Evolutionary conservation across 2,797 vertebrate species (phyloP), one percentile per base, ranked within the genome.

Genomic region (Champsocephalus gunnari): DNA sequence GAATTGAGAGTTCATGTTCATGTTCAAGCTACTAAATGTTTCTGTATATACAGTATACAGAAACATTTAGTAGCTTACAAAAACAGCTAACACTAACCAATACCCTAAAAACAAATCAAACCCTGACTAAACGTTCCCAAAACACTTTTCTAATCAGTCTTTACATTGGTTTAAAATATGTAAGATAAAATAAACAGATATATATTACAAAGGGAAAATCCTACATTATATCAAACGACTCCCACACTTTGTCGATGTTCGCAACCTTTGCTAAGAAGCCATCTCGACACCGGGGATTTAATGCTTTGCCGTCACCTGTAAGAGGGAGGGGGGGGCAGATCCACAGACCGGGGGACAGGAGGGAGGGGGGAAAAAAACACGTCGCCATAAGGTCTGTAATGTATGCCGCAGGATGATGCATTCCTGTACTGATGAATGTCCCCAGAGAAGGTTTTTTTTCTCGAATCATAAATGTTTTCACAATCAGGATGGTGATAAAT

Each of bases 381-480:
- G 80, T 43, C 57, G 60, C 87, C 81, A 86, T 85, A 87, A 92
- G 90, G 82, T 79, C 73, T 76, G 70, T 79, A 69, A 89, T 76
- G 47, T 74, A 81, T 77, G 89, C 77, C 3, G 65, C 63, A 67
- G 70, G 62, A 75, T 71, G 84, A 87, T 81, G 81, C 65, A 86
- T 87, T 76, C 80, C 73, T 83, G 67, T 82, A 86, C 77, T 88
- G 81, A 92, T 84, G 56, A 74, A 56, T 72, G 72, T 84, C 82
- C 71, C 77, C 9, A 9, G 72, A 80, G 73, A 10, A 56, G 71
- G 70, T 79, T 76, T 63, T 81, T 77, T 80, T 85, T 87, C 81
- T 75, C 88, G 82, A 82, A 81, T 89, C 80, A 90, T 91, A 88
- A 90, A 92, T 92, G 80, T 89, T 87, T 90, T 84, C 63, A 47